Conservation (phyloP, 2,113 vertebrate species). For the Dermatemys mawii region DNA sequence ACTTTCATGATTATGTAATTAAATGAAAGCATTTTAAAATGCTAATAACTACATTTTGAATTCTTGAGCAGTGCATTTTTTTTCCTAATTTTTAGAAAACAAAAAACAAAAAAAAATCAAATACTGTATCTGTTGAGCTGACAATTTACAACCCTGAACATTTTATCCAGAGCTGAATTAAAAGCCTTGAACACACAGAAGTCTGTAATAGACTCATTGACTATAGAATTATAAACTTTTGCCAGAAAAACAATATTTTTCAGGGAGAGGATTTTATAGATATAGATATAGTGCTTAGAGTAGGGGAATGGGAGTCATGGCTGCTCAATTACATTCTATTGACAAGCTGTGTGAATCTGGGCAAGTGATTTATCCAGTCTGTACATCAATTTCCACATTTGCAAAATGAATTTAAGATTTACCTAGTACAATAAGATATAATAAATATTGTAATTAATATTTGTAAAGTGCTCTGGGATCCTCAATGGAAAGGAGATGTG, state of each 20-base stretch:
- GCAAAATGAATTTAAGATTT: neutral
- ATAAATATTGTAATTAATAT: neutral
- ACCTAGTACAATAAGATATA: neutral
- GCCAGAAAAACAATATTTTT: neutral
- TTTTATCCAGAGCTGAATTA: slow-evolving; percentile 17
- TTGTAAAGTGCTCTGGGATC: neutral
- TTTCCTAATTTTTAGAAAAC: neutral
- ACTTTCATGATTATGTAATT: neutral
- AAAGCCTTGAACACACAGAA: neutral
- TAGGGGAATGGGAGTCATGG: neutral
- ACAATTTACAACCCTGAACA: neutral
- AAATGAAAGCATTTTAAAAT: slow-evolving; percentile 25
- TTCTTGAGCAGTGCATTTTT: slow-evolving; percentile 9
- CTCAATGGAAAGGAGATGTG: neutral
- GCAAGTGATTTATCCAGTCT: neutral
- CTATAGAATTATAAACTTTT: neutral
- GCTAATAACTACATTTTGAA: slow-evolving; percentile 18
- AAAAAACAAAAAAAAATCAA: neutral
- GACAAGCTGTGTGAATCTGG: neutral
- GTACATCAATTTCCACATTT: neutral
- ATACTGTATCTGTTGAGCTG: neutral
- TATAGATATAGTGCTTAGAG: neutral
- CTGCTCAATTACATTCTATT: neutral
- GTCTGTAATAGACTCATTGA: neutral
- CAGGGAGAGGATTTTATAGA: neutral